phyloP scores from a whole-genome alignment of 1,140 invertebrate genomes.

The Phymastichus coffea region DNA sequence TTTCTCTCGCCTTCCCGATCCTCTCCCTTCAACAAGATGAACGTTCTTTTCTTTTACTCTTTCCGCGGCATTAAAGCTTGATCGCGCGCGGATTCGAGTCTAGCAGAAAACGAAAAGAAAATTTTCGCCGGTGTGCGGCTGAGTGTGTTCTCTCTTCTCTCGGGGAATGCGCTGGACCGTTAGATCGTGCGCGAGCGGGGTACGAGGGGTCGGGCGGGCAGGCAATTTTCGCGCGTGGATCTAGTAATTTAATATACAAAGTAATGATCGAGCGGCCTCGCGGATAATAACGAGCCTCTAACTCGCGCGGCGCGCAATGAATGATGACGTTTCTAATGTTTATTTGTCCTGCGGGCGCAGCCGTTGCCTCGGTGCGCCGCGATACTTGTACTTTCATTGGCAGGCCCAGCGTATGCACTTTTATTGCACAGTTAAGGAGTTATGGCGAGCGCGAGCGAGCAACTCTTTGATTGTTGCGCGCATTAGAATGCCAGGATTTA shows the following conservation, averaged over 20 bases:
- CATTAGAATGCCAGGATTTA: not conserved
- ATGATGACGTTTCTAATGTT: conserved; percentile 23
- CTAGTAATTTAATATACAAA: conserved; percentile 26
- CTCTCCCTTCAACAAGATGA: too few species aligned
- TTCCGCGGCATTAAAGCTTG: conserved; percentile 1
- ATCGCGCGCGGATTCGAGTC: not conserved
- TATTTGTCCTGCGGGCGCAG: conserved; percentile 15
- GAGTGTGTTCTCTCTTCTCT: too few species aligned
- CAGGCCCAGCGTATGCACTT: not conserved
- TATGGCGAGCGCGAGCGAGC: not conserved
- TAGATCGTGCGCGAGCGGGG: not conserved
- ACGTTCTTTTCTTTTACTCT: too few species aligned
- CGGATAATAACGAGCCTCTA: conserved; percentile 23
- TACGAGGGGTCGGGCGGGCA: not conserved
- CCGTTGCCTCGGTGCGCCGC: too few species aligned
- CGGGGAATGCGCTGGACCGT: too few species aligned
- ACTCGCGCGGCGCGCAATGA: conserved; percentile 7
- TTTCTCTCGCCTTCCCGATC: too few species aligned
- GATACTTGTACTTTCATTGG: conserved; percentile 15
- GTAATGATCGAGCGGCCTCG: conserved; percentile 5
- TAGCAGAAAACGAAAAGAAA: not conserved
- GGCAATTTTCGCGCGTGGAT: conserved; percentile 21
- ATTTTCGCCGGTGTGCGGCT: too few species aligned
- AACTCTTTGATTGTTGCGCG: not conserved
- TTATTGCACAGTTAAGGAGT: not conserved